Conservation (phyloP, 2,113 vertebrate species). For the Gymnobelideus leadbeateri region DNA sequence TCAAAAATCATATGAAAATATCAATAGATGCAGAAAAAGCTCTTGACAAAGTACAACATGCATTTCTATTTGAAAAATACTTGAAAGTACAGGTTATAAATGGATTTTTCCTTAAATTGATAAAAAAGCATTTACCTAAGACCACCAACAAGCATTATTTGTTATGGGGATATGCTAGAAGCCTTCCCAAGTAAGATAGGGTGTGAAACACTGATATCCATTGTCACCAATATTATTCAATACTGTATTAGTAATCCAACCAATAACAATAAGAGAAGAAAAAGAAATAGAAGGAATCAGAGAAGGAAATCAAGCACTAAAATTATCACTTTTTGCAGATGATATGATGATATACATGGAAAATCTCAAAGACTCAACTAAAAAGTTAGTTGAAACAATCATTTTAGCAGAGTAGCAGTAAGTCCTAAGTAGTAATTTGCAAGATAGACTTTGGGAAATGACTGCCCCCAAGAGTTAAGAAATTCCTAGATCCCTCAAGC, state of each 20-base stretch:
- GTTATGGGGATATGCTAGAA: neutral
- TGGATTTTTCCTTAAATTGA: neutral
- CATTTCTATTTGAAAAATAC: neutral
- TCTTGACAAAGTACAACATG: neutral
- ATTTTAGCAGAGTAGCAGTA: neutral
- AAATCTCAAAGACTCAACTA: neutral
- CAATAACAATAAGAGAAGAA: neutral
- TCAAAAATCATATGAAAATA: neutral
- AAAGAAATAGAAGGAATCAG: neutral
- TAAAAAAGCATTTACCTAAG: neutral
- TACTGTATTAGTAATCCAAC: neutral
- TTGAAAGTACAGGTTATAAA: neutral
- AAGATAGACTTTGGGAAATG: neutral
- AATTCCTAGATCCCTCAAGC: neutral
- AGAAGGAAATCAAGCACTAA: neutral
- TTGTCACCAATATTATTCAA: neutral
- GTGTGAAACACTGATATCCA: neutral
- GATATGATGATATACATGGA: neutral
- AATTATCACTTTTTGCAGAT: neutral
- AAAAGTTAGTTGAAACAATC: neutral
- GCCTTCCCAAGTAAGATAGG: neutral
- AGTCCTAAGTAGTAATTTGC: neutral
- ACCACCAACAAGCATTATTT: neutral
- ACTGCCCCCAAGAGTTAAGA: neutral
- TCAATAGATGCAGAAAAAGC: neutral